Percentiles rank a stretch among this genome's conserved stretches.
These are phyloP conservation scores for Galbula dea DNA, from an alignment of 2,113 vertebrate species.

Conservation along the genomic window DNA sequence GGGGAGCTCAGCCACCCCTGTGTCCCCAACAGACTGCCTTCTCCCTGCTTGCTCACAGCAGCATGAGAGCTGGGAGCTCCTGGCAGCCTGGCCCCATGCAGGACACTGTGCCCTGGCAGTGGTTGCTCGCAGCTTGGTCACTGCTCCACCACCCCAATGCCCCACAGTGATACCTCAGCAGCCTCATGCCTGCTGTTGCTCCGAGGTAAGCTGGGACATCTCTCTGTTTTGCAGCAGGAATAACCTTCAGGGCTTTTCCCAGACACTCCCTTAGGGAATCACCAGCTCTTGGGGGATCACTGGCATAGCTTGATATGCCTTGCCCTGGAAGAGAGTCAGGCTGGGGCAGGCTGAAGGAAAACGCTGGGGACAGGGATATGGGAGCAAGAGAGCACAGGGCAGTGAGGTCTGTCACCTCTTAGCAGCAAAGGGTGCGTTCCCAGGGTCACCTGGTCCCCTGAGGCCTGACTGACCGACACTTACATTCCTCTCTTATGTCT, in stretches of 20 bases:
- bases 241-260: conserved; percentile 66
- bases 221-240: conserved; percentile 73
- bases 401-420: background rate
- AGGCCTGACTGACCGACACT: background rate
- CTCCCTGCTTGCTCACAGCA: background rate
- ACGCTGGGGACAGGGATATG: background rate
- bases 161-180: conserved; percentile 73
- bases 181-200: conserved; percentile 88
- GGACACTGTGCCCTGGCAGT: background rate
- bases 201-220: conserved; percentile 80
- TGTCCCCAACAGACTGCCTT: background rate
- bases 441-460: background rate
- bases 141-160: accelerated
- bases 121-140: background rate
- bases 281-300: conserved; percentile 28
- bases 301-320: conserved; percentile 69
- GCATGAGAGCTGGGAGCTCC: background rate
- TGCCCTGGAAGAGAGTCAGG: conserved; percentile 42
- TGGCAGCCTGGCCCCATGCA: background rate
- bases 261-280: conserved; percentile 73
- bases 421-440: background rate
- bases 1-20: background rate
- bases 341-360: background rate
- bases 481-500: accelerated
- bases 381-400: background rate